These are phyloP conservation scores for Asarcornis scutulata DNA, from an alignment of 2,113 vertebrate species.

Conservation along the genomic window DNA sequence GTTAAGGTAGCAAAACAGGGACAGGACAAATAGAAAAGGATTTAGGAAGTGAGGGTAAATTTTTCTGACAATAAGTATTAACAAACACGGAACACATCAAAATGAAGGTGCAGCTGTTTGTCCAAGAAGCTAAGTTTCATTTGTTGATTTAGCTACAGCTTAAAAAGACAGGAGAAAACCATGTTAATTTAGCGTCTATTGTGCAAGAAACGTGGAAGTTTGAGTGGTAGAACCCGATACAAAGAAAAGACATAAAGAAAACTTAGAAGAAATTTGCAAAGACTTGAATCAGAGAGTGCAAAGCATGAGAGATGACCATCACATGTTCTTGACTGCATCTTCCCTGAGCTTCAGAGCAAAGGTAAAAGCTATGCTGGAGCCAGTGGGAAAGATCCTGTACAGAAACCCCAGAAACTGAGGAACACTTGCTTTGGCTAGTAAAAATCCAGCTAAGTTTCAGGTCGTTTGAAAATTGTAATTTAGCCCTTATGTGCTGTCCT, in stretches of 20 bases:
- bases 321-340: background rate
- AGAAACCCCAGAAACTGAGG: rapidly evolving
- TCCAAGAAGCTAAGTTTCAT: background rate
- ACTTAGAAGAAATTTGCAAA: background rate
- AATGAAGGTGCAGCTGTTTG: background rate
- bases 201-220: background rate
- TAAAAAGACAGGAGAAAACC: background rate
- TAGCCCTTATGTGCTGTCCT: background rate
- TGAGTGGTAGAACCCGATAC: background rate
- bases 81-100: background rate
- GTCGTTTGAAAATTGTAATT: background rate
- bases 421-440: background rate
- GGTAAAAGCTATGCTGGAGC: background rate
- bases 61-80: background rate
- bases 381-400: background rate
- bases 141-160: background rate
- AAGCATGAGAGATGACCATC: background rate
- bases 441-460: background rate
- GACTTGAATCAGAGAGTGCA: background rate
- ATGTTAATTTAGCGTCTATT: background rate
- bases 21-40: background rate
- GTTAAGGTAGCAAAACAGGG: background rate
- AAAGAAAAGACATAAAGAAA: background rate
- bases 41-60: background rate
- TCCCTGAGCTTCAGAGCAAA: background rate